Conservation (phyloP, 2,888 invertebrate species). For the Xanthostigma xanthostigma region DNA sequence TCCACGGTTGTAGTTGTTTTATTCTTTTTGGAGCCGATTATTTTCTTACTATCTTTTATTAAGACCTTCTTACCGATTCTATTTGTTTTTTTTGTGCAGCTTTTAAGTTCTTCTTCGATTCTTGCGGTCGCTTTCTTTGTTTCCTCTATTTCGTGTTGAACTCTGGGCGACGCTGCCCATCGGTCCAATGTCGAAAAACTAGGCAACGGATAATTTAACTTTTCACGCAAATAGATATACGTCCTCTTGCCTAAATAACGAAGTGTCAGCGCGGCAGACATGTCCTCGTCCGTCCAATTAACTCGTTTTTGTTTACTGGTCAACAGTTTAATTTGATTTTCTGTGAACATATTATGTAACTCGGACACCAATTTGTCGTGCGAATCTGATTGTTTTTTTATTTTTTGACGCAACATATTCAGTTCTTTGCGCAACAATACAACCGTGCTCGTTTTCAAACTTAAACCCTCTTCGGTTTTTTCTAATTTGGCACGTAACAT, state of each 20-base stretch:
- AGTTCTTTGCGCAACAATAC: background rate
- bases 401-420: background rate
- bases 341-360: background rate
- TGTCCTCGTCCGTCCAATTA: background rate
- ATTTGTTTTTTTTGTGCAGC: constrained; percentile 1
- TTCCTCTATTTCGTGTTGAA: background rate
- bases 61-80: background rate
- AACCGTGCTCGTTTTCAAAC: background rate
- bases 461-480: background rate
- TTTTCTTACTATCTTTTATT: background rate
- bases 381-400: background rate
- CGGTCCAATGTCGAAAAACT: constrained; percentile 1
- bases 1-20: background rate
- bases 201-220: background rate
- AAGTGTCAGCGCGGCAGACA: background rate
- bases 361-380: background rate
- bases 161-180: background rate
- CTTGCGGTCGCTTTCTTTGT: background rate
- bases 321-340: constrained; percentile 2
- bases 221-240: background rate
- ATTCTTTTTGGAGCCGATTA: background rate
- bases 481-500: background rate
- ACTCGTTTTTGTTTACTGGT: background rate
- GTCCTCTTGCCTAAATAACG: background rate
- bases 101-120: constrained; percentile 10